Conservation (phyloP, 1,140 invertebrate genomes). For the Luehdorfia chinensis region DNA sequence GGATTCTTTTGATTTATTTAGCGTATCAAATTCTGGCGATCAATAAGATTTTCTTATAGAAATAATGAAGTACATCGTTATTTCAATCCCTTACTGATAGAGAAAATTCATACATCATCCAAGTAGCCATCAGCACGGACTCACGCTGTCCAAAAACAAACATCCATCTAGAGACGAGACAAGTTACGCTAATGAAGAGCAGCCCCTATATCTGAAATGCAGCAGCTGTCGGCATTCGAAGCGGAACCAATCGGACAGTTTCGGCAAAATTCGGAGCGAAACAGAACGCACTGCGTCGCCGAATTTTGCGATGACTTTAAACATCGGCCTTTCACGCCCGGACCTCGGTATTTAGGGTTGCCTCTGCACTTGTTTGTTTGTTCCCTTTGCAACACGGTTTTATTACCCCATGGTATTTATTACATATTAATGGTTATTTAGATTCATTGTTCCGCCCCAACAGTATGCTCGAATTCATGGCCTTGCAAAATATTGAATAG, state of each 20-base stretch:
- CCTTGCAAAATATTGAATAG: constrained; percentile 59
- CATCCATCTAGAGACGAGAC: constrained; percentile 69
- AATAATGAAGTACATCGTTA: too few relatives aligned
- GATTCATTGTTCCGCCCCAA: constrained; percentile 70
- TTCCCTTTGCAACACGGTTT: constrained; percentile 54
- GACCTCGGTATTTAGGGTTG: constrained; percentile 54
- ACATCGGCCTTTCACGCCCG: constrained; percentile 35
- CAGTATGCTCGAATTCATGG: constrained; percentile 74
- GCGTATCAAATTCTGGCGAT: too few relatives aligned
- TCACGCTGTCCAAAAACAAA: constrained; percentile 71
- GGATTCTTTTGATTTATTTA: too few relatives aligned
- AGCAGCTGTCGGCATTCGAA: constrained; percentile 69
- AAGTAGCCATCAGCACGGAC: constrained; percentile 53
- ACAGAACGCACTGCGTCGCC: background rate
- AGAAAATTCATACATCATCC: too few relatives aligned
- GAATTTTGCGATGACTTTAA: constrained; percentile 31
- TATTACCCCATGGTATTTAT: constrained; percentile 74
- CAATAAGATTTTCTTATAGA: too few relatives aligned
- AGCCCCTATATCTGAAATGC: constrained; percentile 64
- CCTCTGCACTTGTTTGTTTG: constrained; percentile 72
- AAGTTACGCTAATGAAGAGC: constrained; percentile 73
- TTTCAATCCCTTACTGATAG: too few relatives aligned
- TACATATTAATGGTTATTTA: constrained; percentile 77
- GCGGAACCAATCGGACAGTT: constrained; percentile 61
- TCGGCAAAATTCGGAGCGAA: constrained; percentile 39